Evolutionary conservation across 2,888 invertebrate genomes (phyloP), one percentile per base, ranked within the genome.

Genomic region (Acronicta psi): DNA sequence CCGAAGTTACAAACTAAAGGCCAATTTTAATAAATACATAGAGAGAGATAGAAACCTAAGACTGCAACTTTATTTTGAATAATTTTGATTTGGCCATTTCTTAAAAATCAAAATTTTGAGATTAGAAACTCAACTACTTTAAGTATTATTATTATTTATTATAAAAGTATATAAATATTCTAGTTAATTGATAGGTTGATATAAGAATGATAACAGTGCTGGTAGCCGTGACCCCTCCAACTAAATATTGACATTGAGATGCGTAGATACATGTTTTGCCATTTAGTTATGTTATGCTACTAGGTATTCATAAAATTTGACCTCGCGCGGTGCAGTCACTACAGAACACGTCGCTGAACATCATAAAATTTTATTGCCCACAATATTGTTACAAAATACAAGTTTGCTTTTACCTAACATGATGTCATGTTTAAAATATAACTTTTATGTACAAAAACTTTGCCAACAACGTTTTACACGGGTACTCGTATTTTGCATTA

Each of bases 361-460:
- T 80, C 84, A 79, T 88, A 84, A 88, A 87, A 73, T 82, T 82
- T 86, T 85, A 87, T 81, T 80, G 69, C 73, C 64, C 51, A 72
- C 68, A 73, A 76, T 77, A 68, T 79, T 79, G 77, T 72, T 69
- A 69, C 69, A 73, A 70, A 67, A 68, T 79, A 75, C 70, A 72
- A 73, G 71, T 69, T 76, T 66, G 69, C 70, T 73, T 81, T 76
- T 81, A 73, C 72, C 69, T 66, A 63, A 63, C 36, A 73, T 86
- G 86, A 87, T 84, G 85, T 86, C 84, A 87, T 80, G 65, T 77
- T 75, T 73, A 70, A 70, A 68, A 76, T 70, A 75, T 71, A 71
- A 66, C 58, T 45, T 76, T 71, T 59, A 71, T 61, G 38, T 70
- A 67, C 61, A 59, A 69, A 67, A 69, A 66, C 70, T 62, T 70